Conservation (phyloP, 2,888 invertebrate species). For the Tiliacea aurago region DNA sequence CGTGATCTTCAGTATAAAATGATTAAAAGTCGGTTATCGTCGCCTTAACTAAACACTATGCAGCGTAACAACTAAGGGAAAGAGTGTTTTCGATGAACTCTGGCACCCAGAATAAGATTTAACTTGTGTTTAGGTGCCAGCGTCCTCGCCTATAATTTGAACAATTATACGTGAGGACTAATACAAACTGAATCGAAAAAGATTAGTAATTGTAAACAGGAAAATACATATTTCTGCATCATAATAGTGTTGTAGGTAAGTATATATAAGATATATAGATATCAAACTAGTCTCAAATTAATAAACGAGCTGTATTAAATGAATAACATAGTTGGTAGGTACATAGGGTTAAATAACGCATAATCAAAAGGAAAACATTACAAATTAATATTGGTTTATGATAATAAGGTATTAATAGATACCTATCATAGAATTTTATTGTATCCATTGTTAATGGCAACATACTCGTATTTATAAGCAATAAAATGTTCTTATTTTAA, state of each 20-base stretch:
- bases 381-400: neutral
- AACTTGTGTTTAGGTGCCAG: too few species aligned
- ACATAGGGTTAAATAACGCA: conserved; percentile 2
- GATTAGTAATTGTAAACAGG: neutral
- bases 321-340: neutral
- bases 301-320: neutral
- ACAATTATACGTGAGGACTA: too few species aligned
- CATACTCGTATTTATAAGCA: neutral
- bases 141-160: too few species aligned
- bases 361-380: neutral
- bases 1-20: too few species aligned
- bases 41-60: too few species aligned
- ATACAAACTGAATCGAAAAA: neutral
- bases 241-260: neutral
- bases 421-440: neutral
- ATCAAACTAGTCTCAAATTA: neutral
- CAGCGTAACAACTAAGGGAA: too few species aligned
- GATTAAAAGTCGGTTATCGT: too few species aligned
- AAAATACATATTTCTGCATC: neutral
- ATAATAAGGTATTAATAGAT: neutral
- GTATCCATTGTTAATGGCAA: neutral
- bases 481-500: conserved; percentile 1
- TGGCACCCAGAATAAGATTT: too few species aligned
- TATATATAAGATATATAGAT: too few species aligned
- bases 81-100: too few species aligned